Percentiles rank a stretch among this genome's conserved stretches.
phyloP scores from a whole-genome alignment of 2,888 invertebrate genomes.

The Lysandra coridon region DNA sequence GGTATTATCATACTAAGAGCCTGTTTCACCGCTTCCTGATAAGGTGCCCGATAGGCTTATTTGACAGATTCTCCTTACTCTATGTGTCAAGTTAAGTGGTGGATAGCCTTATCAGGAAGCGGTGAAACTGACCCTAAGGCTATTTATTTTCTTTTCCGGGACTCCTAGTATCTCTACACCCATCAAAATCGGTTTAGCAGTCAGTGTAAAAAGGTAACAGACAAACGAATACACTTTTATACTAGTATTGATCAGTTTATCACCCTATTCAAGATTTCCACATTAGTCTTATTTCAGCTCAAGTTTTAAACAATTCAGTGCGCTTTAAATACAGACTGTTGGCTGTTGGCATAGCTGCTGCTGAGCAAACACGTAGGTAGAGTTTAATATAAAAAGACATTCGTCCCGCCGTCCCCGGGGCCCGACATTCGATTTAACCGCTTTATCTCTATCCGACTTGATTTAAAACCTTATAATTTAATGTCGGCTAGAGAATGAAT shows the following conservation, averaged over 20 bases:
- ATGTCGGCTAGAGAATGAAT: not conserved
- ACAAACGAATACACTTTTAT: no score
- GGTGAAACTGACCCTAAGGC: no score
- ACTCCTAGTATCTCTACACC: no score
- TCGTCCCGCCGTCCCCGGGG: not conserved
- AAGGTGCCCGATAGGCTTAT: no score
- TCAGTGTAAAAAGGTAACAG: no score
- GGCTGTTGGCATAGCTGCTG: not conserved
- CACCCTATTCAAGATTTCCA: not conserved
- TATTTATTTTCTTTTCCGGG: no score
- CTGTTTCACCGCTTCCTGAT: no score
- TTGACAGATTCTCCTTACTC: no score
- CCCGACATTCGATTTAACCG: not conserved
- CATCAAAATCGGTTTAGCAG: no score
- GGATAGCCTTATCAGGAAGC: no score
- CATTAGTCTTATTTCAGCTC: not conserved
- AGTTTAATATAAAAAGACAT: conserved; percentile 6
- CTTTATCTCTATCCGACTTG: not conserved
- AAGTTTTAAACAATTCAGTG: not conserved
- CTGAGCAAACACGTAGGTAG: not conserved
- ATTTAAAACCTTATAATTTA: not conserved
- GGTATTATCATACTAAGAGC: no score
- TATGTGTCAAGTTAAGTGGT: no score
- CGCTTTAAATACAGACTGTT: not conserved
- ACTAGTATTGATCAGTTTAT: not conserved